Evolutionary conservation across 2,888 invertebrate species (phyloP).

Genomic region (Phalera bucephala): DNA sequence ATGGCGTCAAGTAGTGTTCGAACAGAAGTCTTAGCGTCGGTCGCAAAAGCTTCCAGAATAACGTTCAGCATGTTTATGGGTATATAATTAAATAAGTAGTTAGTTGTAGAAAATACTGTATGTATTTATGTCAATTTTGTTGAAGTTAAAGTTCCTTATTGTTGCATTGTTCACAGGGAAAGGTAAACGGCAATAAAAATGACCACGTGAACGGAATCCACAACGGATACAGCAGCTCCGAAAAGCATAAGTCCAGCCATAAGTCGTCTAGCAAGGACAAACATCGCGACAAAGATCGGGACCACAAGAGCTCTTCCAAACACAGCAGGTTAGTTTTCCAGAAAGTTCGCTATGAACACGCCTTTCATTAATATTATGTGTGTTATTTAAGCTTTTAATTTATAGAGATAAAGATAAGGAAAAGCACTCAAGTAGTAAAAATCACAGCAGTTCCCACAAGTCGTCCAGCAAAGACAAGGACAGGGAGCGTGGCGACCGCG

Average conservation of each 20-base stretch:
- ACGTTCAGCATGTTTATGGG: constrained; percentile 8
- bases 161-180: constrained; percentile 57
- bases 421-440: constrained; percentile 79
- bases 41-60: constrained; percentile 28
- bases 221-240: constrained; percentile 86
- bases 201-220: constrained; percentile 90
- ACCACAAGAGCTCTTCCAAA: constrained; percentile 81
- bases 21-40: constrained; percentile 68
- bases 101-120: no score
- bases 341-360: constrained; percentile 48
- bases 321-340: constrained; percentile 76
- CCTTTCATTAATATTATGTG: constrained; percentile 11
- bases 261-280: constrained; percentile 88
- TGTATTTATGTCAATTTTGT: constrained; percentile 19
- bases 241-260: constrained; percentile 84
- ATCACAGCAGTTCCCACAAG: constrained; percentile 81
- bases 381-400: constrained; percentile 18
- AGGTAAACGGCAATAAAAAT: constrained; percentile 80
- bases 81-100: no score
- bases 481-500: constrained; percentile 49
- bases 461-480: constrained; percentile 78
- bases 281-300: constrained; percentile 86
- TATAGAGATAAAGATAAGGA: constrained; percentile 79
- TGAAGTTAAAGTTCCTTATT: constrained; percentile 17
- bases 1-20: constrained; percentile 92